A percentile compares a stretch with the other conserved stretches of the same genome.
phyloP scores from a whole-genome alignment of 2,888 invertebrate species.

The Arenicola marina region DNA sequence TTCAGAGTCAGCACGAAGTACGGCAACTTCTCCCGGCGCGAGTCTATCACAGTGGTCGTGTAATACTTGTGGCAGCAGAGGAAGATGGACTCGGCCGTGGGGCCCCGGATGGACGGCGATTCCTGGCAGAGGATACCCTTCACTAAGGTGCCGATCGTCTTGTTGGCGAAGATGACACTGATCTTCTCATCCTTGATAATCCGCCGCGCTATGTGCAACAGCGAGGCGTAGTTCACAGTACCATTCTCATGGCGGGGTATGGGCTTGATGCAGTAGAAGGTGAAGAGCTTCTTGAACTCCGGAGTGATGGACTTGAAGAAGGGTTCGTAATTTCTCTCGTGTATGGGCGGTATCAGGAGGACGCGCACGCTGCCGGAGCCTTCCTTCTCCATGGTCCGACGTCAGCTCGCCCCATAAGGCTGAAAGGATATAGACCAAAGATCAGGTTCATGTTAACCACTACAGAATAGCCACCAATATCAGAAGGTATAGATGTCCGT shows the following conservation, averaged over 20 bases:
- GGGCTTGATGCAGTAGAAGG: conserved; percentile 14
- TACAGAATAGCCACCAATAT: too few species aligned
- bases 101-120: conserved; percentile 15
- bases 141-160: conserved; percentile 8
- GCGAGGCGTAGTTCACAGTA: conserved; percentile 11
- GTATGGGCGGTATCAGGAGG: conserved; percentile 16
- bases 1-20: conserved; percentile 4
- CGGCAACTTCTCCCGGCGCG: conserved; percentile 9
- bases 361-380: conserved; percentile 13
- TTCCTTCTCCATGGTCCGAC: too few species aligned
- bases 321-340: conserved; percentile 14
- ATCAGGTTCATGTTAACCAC: too few species aligned
- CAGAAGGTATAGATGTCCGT: too few species aligned
- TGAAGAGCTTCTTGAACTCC: conserved; percentile 4
- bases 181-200: conserved; percentile 11
- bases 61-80: conserved; percentile 21
- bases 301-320: conserved; percentile 3
- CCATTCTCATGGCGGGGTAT: conserved; percentile 13
- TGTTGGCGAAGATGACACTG: conserved; percentile 12
- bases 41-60: conserved; percentile 13
- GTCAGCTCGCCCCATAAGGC: too few species aligned
- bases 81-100: conserved; percentile 15
- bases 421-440: too few species aligned
- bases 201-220: conserved; percentile 7
- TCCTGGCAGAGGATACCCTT: conserved; percentile 12